These are phyloP conservation scores for Tor tambroides DNA, from an alignment of 2,113 vertebrate species.

Conservation along the genomic window DNA sequence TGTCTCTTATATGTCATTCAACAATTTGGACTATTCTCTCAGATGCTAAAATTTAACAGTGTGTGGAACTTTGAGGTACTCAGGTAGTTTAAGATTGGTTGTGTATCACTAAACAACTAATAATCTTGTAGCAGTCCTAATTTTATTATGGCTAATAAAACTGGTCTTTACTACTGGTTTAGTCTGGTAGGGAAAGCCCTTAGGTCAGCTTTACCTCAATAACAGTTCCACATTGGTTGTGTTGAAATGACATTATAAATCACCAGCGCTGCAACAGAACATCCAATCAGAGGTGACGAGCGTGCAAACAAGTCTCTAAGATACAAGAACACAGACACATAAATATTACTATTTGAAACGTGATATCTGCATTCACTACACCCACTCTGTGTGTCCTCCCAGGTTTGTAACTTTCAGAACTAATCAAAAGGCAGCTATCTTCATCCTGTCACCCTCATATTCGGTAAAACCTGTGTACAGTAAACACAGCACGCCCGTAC, in stretches of 20 bases:
- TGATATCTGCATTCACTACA: neutral
- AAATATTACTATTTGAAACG: neutral
- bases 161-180: neutral
- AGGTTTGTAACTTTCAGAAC: neutral
- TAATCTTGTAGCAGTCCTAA: neutral
- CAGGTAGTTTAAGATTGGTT: neutral
- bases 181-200: neutral
- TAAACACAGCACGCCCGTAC: slow-evolving; percentile 11
- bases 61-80: neutral
- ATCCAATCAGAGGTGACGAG: neutral
- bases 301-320: neutral
- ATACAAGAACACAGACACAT: neutral
- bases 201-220: slow-evolving; percentile 19
- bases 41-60: neutral
- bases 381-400: neutral
- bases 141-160: neutral
- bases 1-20: neutral
- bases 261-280: neutral
- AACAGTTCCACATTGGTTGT: slow-evolving; percentile 36
- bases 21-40: neutral
- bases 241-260: slow-evolving; percentile 22
- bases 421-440: neutral
- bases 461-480: neutral
- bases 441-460: neutral
- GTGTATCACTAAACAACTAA: neutral